Evolutionary conservation across 2,888 invertebrate genomes (phyloP), one percentile per base, ranked within the genome.

Genomic region (Luffia ferchaultella): DNA sequence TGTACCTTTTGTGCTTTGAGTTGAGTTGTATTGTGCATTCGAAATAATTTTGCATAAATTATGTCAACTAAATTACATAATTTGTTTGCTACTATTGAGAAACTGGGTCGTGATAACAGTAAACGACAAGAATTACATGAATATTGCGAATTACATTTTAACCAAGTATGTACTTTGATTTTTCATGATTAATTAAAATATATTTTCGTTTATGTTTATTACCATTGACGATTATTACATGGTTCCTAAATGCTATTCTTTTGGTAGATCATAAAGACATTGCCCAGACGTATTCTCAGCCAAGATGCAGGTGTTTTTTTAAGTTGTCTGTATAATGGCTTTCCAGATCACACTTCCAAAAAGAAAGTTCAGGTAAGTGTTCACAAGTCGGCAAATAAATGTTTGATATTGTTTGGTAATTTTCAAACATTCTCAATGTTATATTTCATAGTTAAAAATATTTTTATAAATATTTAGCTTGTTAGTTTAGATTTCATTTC

Each of bases 271-370:
- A 46, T 70, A 18, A 67, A 67, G 50, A 60, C 58, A 53, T 61
- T 82, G 54, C 65, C 76, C 1, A 62, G 67, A 18, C 68, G 70
- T 50, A 65, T 80, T 48, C 50, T 77, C 17, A 69, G 67, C 52
- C 73, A 68, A 49, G 80, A 80, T 60, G 80, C 76, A 0, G 67
- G 65, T 19, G 65, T 70, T 53, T 41, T 80, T 18, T 54, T 79
- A 41, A 68, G 75, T 53, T 76, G 71, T 57, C 57, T 80, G 52
- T 60, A 80, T 2, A 76, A 68, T 62, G 80, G 78, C 46, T 58
- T 78, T 18, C 58, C 68, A 16, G 73, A 75, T 54, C 64, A 57
- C 57, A 55, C 62, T 16, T 55, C 49, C 49, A 63, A 55, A 41
- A 63, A 60, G 45, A 76, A 74, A 68, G 60, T 67, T 0, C 75